Percentiles rank a stretch among this genome's conserved stretches.
Evolutionary conservation across 2,797 vertebrate species (phyloP).

Genomic region (Megaceryle alcyon): DNA sequence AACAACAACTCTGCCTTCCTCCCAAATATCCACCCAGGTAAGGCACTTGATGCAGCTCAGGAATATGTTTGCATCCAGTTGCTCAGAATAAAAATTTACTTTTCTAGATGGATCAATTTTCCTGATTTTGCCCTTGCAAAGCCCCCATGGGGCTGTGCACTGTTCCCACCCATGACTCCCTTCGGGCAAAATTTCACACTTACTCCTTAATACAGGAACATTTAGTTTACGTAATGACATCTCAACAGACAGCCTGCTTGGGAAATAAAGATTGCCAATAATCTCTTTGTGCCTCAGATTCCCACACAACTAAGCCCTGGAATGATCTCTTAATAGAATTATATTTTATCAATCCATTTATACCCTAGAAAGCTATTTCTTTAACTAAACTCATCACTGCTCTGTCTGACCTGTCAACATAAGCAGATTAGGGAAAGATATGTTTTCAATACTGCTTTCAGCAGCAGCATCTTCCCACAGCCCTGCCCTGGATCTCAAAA

Average conservation of each 20-base stretch:
- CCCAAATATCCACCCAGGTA: neutral
- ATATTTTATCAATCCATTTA: neutral
- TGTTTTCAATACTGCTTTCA: neutral
- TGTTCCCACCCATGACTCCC: neutral
- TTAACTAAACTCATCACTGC: neutral
- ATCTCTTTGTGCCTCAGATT: neutral
- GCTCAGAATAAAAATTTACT: neutral
- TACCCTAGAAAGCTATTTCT: neutral
- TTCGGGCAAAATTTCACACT: neutral
- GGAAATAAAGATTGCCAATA: neutral
- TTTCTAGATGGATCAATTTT: neutral
- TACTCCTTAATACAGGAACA: neutral
- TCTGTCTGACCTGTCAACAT: neutral
- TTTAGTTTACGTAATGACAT: neutral
- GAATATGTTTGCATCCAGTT: neutral
- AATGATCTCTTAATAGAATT: slow-evolving; percentile 11
- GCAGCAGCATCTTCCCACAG: neutral
- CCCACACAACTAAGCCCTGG: neutral
- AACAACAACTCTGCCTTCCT: neutral
- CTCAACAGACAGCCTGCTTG: neutral
- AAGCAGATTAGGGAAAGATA: neutral
- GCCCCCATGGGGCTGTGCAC: rapidly evolving
- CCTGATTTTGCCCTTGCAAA: neutral
- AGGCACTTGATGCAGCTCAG: rapidly evolving
- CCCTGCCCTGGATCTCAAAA: neutral